Percentiles rank a stretch among this genome's conserved stretches.
phyloP scores from a whole-genome alignment of 2,888 invertebrate species.

The Nemotelus nigrinus region DNA sequence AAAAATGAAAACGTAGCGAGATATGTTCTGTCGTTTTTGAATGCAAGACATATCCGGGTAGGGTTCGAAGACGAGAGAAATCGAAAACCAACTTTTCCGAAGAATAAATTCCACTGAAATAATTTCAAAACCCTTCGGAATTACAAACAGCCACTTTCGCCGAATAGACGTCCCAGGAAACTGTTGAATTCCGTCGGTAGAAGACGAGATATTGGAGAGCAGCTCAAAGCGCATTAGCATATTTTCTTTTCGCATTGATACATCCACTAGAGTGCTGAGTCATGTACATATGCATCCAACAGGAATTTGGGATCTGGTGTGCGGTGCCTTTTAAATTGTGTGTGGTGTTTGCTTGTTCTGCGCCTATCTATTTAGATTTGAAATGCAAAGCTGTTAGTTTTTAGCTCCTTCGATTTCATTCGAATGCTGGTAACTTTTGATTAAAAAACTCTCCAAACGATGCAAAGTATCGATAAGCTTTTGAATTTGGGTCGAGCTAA shows the following conservation, averaged over 20 bases:
- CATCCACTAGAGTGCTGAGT: slow-evolving; percentile 49
- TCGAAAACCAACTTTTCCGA: slow-evolving; percentile 46
- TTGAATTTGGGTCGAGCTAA: not conserved
- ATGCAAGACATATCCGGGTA: slow-evolving; percentile 32
- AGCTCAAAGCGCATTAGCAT: slow-evolving; percentile 46
- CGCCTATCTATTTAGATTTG: slow-evolving; percentile 26
- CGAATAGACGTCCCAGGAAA: slow-evolving; percentile 21
- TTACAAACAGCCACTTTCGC: slow-evolving; percentile 47
- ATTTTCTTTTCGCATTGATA: slow-evolving; percentile 50
- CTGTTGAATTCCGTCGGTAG: slow-evolving; percentile 39
- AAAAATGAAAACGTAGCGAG: slow-evolving; percentile 29
- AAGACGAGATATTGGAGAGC: not conserved
- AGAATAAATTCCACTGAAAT: slow-evolving; percentile 49
- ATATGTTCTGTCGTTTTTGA: slow-evolving; percentile 5
- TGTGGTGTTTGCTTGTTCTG: slow-evolving; percentile 6
- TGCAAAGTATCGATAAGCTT: slow-evolving; percentile 4
- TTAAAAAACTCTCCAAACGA: not conserved
- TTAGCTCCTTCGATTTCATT: slow-evolving; percentile 24
- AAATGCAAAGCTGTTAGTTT: slow-evolving; percentile 17
- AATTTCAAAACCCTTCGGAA: slow-evolving; percentile 51
- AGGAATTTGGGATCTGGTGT: slow-evolving; percentile 47
- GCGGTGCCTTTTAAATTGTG: slow-evolving; percentile 47
- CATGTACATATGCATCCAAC: slow-evolving; percentile 51
- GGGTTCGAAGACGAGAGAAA: slow-evolving; percentile 38
- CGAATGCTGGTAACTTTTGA: not conserved